Evolutionary conservation across 2,797 vertebrate species (phyloP).

Genomic region (Graptemys geographica): DNA sequence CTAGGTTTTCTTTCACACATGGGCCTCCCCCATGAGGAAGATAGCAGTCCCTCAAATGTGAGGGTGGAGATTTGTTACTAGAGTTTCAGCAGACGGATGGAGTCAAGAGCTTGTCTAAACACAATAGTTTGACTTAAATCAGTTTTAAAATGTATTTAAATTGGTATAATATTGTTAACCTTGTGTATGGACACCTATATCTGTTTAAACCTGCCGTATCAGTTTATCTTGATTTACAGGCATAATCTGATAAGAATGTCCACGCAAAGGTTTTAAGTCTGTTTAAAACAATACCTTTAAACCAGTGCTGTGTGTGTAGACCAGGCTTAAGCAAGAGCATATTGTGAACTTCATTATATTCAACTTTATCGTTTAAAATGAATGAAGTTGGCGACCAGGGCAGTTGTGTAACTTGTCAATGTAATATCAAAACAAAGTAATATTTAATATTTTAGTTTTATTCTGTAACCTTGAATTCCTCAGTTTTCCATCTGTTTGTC

Average conservation of each 20-base stretch:
- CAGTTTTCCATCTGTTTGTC: neutral
- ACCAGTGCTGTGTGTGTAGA: neutral
- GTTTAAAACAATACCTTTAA: neutral
- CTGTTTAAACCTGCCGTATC: neutral
- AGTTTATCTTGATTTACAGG: neutral
- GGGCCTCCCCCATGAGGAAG: neutral
- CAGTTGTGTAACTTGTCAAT: neutral
- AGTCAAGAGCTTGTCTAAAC: neutral
- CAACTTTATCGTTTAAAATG: neutral
- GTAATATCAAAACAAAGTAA: neutral
- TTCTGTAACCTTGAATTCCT: neutral
- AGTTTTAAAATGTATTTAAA: neutral
- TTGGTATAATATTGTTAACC: neutral
- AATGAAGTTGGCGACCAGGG: neutral
- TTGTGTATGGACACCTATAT: neutral
- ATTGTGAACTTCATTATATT: neutral
- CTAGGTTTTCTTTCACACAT: neutral
- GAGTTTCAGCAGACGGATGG: neutral
- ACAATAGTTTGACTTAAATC: neutral
- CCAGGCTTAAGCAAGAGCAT: neutral
- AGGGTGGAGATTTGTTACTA: neutral
- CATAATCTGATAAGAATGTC: neutral
- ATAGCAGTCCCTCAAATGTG: neutral
- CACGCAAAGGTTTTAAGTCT: neutral
- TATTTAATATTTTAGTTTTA: neutral